Conservation (phyloP, 2,888 invertebrate species). For the Andricus curvator region DNA sequence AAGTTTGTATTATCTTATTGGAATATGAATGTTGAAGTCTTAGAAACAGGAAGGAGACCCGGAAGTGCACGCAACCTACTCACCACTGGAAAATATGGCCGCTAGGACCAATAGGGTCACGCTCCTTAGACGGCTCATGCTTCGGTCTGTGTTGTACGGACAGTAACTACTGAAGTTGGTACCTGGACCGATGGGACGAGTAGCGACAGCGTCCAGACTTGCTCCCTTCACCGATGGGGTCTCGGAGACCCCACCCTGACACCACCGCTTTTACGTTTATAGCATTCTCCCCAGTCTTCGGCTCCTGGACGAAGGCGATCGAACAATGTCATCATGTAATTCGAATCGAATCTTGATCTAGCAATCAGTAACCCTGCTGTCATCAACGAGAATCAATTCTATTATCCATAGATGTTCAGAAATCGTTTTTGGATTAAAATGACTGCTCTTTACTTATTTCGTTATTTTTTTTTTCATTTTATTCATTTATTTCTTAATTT, state of each 20-base stretch:
- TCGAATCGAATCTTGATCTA: constrained; percentile 21
- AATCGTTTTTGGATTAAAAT: not conserved
- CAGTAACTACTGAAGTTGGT: constrained; percentile 75
- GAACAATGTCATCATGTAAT: constrained; percentile 15
- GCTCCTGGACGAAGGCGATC: constrained; percentile 8
- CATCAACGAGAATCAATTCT: not conserved
- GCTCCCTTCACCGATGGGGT: constrained; percentile 68
- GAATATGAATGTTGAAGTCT: constrained; percentile 36
- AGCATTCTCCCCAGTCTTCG: constrained; percentile 27
- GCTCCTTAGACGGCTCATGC: constrained; percentile 68
- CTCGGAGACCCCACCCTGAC: constrained; percentile 58
- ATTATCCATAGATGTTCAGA: not conserved
- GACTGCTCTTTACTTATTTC: too few relatives aligned
- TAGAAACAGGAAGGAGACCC: constrained; percentile 27
- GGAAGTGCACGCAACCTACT: constrained; percentile 56
- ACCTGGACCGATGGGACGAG: constrained; percentile 55
- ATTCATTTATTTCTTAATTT: too few relatives aligned
- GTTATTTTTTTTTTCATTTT: too few relatives aligned
- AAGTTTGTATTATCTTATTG: not conserved
- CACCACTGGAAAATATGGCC: constrained; percentile 69
- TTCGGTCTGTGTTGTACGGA: constrained; percentile 61
- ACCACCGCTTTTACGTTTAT: constrained; percentile 48
- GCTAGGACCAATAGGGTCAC: constrained; percentile 68
- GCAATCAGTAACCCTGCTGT: not conserved
- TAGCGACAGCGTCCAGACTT: constrained; percentile 58